Conservation (phyloP, 2,888 invertebrate species). For the Amiota communis region DNA sequence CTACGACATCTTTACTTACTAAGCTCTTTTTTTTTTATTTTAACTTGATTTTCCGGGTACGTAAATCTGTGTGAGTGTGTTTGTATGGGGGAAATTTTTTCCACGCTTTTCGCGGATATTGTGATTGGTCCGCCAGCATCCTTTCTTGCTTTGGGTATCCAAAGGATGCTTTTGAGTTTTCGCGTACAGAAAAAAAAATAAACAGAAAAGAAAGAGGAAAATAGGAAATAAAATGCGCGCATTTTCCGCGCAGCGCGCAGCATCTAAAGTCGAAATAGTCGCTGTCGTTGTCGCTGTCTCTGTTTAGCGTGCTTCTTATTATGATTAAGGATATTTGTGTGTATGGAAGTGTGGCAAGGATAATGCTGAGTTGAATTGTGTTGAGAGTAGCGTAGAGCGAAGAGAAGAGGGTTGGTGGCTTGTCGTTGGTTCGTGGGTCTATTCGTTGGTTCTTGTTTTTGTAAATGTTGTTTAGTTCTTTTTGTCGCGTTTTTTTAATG, state of each 20-base stretch:
- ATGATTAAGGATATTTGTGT: conserved; percentile 62
- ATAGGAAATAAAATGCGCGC: conserved; percentile 25
- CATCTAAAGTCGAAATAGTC: neutral
- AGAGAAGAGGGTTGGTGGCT: neutral
- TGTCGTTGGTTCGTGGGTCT: conserved; percentile 49
- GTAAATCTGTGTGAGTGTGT: neutral
- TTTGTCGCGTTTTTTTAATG: conserved; percentile 36
- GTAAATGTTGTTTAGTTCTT: conserved; percentile 18
- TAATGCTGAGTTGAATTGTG: too few species aligned
- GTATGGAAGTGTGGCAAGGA: too few species aligned
- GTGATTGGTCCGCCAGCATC: conserved; percentile 52
- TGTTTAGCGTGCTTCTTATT: conserved; percentile 67
- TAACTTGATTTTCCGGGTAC: neutral
- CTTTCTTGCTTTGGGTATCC: too few species aligned
- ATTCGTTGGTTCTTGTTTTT: conserved; percentile 55
- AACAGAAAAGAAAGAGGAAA: neutral
- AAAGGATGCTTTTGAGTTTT: conserved; percentile 29
- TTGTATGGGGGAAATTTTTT: neutral
- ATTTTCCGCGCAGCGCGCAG: conserved; percentile 36
- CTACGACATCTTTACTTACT: too few species aligned
- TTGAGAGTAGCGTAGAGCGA: too few species aligned
- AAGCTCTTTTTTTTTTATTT: conserved; percentile 40
- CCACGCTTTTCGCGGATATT: conserved; percentile 66
- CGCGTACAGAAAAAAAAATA: conserved; percentile 1
- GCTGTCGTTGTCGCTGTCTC: conserved; percentile 55